phyloP scores from a whole-genome alignment of 2,797 vertebrate genomes.

The Poecilia wingei region DNA sequence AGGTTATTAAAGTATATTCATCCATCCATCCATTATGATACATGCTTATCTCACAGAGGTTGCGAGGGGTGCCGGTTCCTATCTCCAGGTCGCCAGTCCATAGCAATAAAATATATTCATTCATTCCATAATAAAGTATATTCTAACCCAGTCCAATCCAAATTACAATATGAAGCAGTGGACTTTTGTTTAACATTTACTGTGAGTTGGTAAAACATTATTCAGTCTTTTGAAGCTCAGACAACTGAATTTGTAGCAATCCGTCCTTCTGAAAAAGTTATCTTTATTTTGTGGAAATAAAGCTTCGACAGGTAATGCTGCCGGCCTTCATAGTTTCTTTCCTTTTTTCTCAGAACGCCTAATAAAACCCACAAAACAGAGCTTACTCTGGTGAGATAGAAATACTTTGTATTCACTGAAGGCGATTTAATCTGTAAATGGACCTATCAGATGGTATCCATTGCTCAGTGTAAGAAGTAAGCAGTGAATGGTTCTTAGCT shows the following conservation, averaged over 20 bases:
- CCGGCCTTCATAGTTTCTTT: conserved; percentile 49
- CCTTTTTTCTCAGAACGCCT: conserved; percentile 33
- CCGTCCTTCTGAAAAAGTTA: not conserved
- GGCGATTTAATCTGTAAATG: conserved; percentile 10
- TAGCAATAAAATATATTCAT: too few species aligned
- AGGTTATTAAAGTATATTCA: not conserved
- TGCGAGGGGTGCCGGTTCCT: too few species aligned
- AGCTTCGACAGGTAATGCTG: conserved; percentile 26
- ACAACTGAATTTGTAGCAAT: not conserved
- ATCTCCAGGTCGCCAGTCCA: too few species aligned
- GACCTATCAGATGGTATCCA: not conserved
- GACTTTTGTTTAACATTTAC: not conserved
- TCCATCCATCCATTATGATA: not conserved
- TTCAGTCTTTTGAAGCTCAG: not conserved
- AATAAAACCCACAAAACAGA: conserved; percentile 24
- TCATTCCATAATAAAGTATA: too few species aligned
- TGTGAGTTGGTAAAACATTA: not conserved
- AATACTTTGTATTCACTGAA: conserved; percentile 23
- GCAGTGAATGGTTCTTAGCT: conserved; percentile 18
- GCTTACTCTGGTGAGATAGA: conserved; percentile 25
- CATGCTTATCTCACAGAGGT: too few species aligned
- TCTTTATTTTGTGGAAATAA: conserved; percentile 29
- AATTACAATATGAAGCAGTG: not conserved
- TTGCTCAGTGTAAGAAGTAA: conserved; percentile 6
- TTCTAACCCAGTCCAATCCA: not conserved